A percentile compares a stretch with the other conserved stretches of the same genome.
These are phyloP conservation scores for Trichomycterus rosablanca DNA, from an alignment of 2,113 vertebrate species.

Conservation along the genomic window DNA sequence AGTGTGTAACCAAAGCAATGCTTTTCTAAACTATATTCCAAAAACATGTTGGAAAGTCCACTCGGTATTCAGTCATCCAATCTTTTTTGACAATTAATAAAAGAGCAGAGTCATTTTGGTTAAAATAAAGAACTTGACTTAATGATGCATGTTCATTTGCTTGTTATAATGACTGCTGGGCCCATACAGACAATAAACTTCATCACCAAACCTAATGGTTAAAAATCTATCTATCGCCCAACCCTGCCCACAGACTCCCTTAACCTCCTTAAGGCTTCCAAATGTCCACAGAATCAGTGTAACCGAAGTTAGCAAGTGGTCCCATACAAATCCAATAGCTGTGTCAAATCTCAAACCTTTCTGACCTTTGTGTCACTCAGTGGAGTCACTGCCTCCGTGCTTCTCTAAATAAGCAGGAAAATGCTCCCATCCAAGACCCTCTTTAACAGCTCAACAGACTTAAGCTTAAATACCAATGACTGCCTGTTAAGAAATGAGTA, in stretches of 20 bases:
- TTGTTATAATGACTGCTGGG: too few species aligned
- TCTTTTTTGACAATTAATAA: too few species aligned
- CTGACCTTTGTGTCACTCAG: constrained; percentile 41
- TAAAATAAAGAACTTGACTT: too few species aligned
- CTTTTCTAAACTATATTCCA: too few species aligned
- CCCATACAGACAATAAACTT: too few species aligned
- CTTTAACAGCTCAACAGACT: constrained; percentile 39
- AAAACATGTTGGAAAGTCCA: too few species aligned
- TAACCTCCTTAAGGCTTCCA: background rate
- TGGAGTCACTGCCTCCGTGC: constrained; percentile 7
- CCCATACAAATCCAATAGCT: constrained; percentile 32
- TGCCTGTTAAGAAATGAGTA: constrained; percentile 29
- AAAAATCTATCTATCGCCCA: too few species aligned
- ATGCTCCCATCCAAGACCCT: constrained; percentile 24
- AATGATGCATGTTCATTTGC: too few species aligned
- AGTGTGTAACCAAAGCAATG: too few species aligned
- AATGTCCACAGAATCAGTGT: constrained; percentile 17
- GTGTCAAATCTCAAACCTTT: constrained; percentile 39
- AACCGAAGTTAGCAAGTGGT: constrained; percentile 14
- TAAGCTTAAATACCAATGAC: constrained; percentile 40
- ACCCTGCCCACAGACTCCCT: constrained; percentile 17
- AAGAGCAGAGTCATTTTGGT: too few species aligned
- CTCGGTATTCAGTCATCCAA: too few species aligned
- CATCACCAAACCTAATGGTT: too few species aligned
- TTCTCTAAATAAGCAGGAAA: constrained; percentile 8